Evolutionary conservation across 2,888 invertebrate genomes (phyloP), one percentile per base, ranked within the genome.

Genomic region (Eledone cirrhosa): DNA sequence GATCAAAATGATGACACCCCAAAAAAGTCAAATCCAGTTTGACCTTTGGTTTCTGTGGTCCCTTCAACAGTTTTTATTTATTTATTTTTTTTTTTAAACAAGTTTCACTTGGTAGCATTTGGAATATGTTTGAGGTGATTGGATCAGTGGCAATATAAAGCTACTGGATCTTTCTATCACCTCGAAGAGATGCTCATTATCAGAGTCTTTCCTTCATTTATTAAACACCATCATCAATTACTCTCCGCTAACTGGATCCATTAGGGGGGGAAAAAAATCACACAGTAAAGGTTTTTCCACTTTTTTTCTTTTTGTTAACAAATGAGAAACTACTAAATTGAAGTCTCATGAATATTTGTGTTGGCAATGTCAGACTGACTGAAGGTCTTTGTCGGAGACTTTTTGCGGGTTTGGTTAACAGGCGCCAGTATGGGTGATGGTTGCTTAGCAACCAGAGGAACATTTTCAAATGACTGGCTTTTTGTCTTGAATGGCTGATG

Each of bases 381-480:
- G n/a, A 84, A 80, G 31, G 86, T 84, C 80, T 87, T 83, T 63
- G 77, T 86, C 3, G 86, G 86, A 24, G 87, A 85, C 72, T 82
- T 81, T 80, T 84, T 85, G 75, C 85, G 86, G 63, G 84, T 85
- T 29, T 85, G 86, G 80, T 87, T 87, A 33, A 82, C 81, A n/a
- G 87, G 84, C 59, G 85, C 86, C 76, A 87, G 78, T 33, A 87
- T 79, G 41, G 85, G 87, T 11, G 87, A 85, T 31, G 84, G 84
- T 79, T 87, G 87, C 82, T 87, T 87, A 65, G 82, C 82, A 76
- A 87, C 86, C 77, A 88, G 84, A 41, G 88, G 88, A 69, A 90
- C 88, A 83, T 88, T 90, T 83, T 90, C 90, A 78, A 87, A 90
- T 4, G 90, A 90, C 77, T 88, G 88, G 82, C 89, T 89, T 81